Percentiles rank a stretch among this genome's conserved stretches.
Conservation (phyloP, 2,797 vertebrate species). For the Poeciliopsis paucimaculata region DNA sequence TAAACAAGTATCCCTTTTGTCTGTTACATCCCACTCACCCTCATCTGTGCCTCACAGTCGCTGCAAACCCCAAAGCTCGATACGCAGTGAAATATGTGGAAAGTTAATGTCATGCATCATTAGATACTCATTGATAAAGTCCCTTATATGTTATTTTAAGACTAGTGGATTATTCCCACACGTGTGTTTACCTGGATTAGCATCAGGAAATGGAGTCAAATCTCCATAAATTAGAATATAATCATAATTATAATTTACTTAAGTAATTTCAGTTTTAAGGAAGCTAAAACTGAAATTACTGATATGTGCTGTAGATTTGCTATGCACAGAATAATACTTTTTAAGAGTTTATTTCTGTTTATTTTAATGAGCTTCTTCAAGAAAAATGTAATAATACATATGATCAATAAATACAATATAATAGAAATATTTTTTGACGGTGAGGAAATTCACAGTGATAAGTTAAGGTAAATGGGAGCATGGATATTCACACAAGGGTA, state of each 20-base stretch:
- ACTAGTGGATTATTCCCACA: constrained; percentile 40
- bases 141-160: constrained; percentile 14
- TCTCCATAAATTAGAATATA: not conserved
- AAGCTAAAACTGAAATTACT: too few species aligned
- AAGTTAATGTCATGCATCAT: constrained; percentile 33
- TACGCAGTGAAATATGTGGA: constrained; percentile 43
- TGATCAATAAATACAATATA: not conserved
- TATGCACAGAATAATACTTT: not conserved
- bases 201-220: constrained; percentile 14
- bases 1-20: constrained; percentile 63
- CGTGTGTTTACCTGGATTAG: constrained; percentile 61
- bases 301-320: not conserved
- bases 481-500: not conserved
- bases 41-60: constrained; percentile 30
- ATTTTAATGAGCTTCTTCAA: not conserved
- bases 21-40: constrained; percentile 45
- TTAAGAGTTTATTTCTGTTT: not conserved
- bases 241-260: not conserved
- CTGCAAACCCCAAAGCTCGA: constrained; percentile 26
- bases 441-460: not conserved
- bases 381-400: not conserved
- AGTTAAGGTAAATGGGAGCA: not conserved
- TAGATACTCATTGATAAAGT: constrained; percentile 20
- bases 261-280: not conserved
- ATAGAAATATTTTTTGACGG: not conserved